Percentiles rank a stretch among this genome's conserved stretches.
Evolutionary conservation across 2,888 invertebrate genomes (phyloP).

Genomic region (Ophion ellenae): DNA sequence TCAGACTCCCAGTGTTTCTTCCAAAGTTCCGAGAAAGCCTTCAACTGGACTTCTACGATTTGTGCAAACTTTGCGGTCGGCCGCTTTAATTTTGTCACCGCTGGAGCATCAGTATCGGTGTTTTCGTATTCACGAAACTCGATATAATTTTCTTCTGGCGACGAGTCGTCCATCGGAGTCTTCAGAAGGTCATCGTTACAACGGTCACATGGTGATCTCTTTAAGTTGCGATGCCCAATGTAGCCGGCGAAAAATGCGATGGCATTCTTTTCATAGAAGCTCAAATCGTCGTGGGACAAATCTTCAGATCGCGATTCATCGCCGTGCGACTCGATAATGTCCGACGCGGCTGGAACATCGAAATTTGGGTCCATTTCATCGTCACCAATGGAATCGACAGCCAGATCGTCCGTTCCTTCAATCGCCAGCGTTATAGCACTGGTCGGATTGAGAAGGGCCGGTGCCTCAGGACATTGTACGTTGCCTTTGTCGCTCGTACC

Average conservation of each 20-base stretch:
- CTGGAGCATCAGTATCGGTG: neutral
- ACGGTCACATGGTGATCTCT: too few relatives aligned
- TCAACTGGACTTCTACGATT: too few relatives aligned
- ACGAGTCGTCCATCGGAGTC: neutral
- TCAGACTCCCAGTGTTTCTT: too few relatives aligned
- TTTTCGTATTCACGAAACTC: constrained; percentile 1
- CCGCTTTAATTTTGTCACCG: neutral
- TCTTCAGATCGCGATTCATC: too few relatives aligned
- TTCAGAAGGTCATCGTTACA: too few relatives aligned
- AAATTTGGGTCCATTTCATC: neutral
- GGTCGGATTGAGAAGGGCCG: neutral
- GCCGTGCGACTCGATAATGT: too few relatives aligned
- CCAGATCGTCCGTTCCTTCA: neutral
- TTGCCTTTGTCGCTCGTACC: constrained; percentile 53
- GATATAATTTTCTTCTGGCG: neutral
- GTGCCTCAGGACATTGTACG: constrained; percentile 48
- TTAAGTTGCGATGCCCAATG: too few relatives aligned
- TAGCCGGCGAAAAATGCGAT: too few relatives aligned
- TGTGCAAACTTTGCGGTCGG: too few relatives aligned
- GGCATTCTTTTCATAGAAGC: too few relatives aligned
- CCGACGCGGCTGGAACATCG: neutral
- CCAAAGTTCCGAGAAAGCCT: too few relatives aligned
- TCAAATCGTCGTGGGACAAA: too few relatives aligned
- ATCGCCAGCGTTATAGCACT: neutral
- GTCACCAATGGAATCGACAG: neutral